Evolutionary conservation across 2,797 vertebrate species (phyloP).

Genomic region (Parauchenoglanis punctatus): DNA sequence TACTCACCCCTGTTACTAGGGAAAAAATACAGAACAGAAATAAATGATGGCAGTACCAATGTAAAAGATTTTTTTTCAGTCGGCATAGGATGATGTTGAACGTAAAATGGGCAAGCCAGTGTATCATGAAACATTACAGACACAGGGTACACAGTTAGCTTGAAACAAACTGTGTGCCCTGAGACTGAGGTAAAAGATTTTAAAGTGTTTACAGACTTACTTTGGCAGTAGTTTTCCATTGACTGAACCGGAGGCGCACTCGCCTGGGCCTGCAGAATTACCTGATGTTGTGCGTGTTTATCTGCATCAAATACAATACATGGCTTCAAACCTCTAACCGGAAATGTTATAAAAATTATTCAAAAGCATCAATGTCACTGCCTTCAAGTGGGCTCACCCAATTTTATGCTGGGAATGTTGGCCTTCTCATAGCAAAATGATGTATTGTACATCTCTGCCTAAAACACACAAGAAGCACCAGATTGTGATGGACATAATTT

Average conservation of each 20-base stretch:
- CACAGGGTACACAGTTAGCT: background rate
- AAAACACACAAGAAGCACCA: slow-evolving; percentile 38
- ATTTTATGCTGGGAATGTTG: slow-evolving; percentile 73
- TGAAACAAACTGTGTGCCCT: background rate
- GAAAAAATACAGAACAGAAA: slow-evolving; percentile 71
- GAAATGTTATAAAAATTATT: background rate
- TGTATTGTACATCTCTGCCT: slow-evolving; percentile 83
- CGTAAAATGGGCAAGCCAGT: background rate
- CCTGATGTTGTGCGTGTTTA: slow-evolving; percentile 82
- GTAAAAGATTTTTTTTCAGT: background rate
- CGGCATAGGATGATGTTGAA: background rate
- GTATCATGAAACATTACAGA: background rate
- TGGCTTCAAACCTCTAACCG: background rate
- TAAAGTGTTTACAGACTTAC: slow-evolving; percentile 67
- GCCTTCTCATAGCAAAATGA: slow-evolving; percentile 82
- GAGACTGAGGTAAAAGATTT: too few species aligned
- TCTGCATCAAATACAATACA: slow-evolving; percentile 70
- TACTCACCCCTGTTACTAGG: slow-evolving; percentile 85
- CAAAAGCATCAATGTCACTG: too few species aligned
- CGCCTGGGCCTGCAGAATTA: slow-evolving; percentile 81
- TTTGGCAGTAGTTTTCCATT: slow-evolving; percentile 80
- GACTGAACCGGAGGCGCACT: slow-evolving; percentile 76
- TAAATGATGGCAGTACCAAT: slow-evolving; percentile 26
- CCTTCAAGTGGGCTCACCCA: slow-evolving; percentile 77
- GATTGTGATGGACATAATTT: background rate